Evolutionary conservation across 2,797 vertebrate genomes (phyloP).

Genomic region (Halcyon badia): DNA sequence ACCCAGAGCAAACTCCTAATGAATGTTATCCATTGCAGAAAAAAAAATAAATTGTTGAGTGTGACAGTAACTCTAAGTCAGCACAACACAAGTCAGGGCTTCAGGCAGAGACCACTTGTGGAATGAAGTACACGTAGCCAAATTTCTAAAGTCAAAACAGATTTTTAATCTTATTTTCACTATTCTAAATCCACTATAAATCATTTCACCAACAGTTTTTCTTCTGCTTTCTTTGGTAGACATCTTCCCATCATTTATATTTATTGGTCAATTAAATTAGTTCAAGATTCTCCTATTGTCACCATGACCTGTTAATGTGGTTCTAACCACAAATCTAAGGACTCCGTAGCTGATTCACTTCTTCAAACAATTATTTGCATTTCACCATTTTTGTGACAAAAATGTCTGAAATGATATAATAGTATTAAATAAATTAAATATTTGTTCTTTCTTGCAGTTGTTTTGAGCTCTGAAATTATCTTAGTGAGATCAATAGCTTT

Average conservation of each 20-base stretch:
- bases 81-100: neutral
- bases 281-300: neutral
- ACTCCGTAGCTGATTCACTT: neutral
- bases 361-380: neutral
- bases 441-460: neutral
- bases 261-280: neutral
- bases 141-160: neutral
- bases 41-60: accelerated
- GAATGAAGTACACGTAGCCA: accelerated
- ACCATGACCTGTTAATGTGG: neutral
- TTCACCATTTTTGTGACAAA: neutral
- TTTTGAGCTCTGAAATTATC: neutral
- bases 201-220: neutral
- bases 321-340: neutral
- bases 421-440: neutral
- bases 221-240: neutral
- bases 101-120: neutral
- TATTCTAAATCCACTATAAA: neutral
- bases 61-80: neutral
- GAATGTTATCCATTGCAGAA: neutral
- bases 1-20: neutral
- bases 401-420: neutral
- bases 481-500: neutral
- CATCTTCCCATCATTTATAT: neutral
- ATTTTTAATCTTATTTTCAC: neutral